phyloP scores from a whole-genome alignment of 2,888 invertebrate species.

The Dryocosmus kuriphilus region DNA sequence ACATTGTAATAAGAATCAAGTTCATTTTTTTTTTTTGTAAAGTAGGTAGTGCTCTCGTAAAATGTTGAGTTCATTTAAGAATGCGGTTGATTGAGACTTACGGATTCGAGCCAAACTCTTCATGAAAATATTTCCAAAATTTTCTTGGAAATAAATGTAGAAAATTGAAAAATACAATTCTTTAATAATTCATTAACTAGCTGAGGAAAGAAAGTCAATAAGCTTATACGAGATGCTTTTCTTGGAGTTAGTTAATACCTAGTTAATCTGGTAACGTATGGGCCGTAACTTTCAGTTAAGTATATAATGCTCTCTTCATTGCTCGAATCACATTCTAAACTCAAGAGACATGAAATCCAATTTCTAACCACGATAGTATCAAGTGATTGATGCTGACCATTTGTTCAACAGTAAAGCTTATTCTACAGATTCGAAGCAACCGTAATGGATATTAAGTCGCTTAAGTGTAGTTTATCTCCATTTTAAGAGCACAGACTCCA shows the following conservation, averaged over 20 bases:
- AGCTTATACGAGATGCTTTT: not conserved
- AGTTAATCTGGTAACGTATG: constrained; percentile 4
- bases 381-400: constrained; percentile 11
- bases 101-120: not conserved
- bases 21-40: constrained; percentile 2
- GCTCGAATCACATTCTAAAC: constrained; percentile 19
- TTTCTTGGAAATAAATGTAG: not conserved
- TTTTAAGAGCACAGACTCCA: not conserved
- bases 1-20: constrained; percentile 8
- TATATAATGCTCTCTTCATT: constrained; percentile 32
- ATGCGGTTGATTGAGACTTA: constrained; percentile 17
- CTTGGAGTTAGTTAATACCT: not conserved
- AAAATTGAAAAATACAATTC: not conserved
- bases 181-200: not conserved
- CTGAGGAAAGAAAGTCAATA: not conserved
- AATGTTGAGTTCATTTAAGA: constrained; percentile 8
- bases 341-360: constrained; percentile 20
- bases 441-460: constrained; percentile 13
- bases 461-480: constrained; percentile 7
- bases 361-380: not conserved
- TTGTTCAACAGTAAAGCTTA: constrained; percentile 27
- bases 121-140: not conserved
- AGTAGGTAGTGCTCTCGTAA: constrained; percentile 28
- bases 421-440: constrained; percentile 10
- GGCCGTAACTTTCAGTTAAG: constrained; percentile 4